Base-by-base conservation (phyloP, 2,113 vertebrate species). In the Semicossyphus pulcher region DNA sequence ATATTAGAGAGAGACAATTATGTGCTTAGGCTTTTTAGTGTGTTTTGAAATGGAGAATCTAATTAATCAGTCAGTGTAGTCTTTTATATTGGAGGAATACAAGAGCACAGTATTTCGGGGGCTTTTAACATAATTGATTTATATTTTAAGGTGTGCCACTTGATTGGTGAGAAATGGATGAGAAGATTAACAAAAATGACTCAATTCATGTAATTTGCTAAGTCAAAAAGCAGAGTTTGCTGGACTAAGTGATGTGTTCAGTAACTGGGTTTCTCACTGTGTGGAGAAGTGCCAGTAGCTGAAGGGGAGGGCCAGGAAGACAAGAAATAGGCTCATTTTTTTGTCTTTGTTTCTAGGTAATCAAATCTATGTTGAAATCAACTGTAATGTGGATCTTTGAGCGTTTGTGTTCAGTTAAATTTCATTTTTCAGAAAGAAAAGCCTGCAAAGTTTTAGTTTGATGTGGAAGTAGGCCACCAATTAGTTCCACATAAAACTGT, bases 121-220 rank as follows among this genome's bases (percentile, higher is more conserved):
- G 70, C 71, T 78, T 74, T 85, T 73, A 74, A 37, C 42, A 45
- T 62, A 78, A 80, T 81, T 56, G 4, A 78, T 86, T 54, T 80
- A 26, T 64, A 74, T 77, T 81, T 79, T 65, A 41, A 80, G 44
- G 58, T 72, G 57, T 69, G 42, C 47, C 62, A 57, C 70, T 80
- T 76, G 41, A 66, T 56, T 44, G 42, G 54, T 47, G 26, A 25
- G 45, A 78, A 81, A 85, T 64, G 34, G 64, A 81, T 73, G 14
- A 74, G 41, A 56, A 67, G 66, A 76, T 78, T 76, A 73, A 67
- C 39, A 62, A 65, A n/a, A 80, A 75, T 57, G 25, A 72, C 18
- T 72, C 54, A n/a, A 59, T 82, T 71, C 26, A 4, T 58, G 31
- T 76, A 29, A 75, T 83, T 63, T 75, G 31, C n/a, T 42, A 37